Evolutionary conservation across 2,113 vertebrate genomes (phyloP).

Genomic region (Talpa occidentalis): DNA sequence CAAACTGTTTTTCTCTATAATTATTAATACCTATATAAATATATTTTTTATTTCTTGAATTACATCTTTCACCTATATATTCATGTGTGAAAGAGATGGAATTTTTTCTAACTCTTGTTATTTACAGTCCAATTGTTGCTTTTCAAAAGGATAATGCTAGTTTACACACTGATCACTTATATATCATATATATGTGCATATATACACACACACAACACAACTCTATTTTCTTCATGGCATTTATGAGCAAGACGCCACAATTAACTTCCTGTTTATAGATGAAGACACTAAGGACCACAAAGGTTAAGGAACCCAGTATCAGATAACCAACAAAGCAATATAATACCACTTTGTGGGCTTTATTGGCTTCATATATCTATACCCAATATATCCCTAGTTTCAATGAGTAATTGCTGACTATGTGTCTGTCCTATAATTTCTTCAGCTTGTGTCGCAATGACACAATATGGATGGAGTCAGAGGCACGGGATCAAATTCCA

Average conservation of each 20-base stretch:
- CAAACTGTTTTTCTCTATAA: not conserved
- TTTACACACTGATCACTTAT: not conserved
- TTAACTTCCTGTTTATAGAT: conserved; percentile 25
- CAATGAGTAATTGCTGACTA: conserved; percentile 64
- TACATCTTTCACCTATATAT: conserved; percentile 12
- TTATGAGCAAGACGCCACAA: not conserved
- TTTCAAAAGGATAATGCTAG: conserved; percentile 13
- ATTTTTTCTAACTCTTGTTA: not conserved
- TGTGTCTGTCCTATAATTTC: conserved; percentile 27
- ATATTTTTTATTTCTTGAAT: not conserved
- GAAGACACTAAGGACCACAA: not conserved
- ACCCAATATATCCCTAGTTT: not conserved
- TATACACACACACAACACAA: not conserved
- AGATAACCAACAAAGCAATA: conserved; percentile 21
- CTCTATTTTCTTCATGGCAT: not conserved
- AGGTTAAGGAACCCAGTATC: conserved; percentile 11
- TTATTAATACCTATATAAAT: not conserved
- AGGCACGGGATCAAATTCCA: not conserved
- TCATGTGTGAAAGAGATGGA: not conserved
- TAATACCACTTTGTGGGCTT: conserved; percentile 17
- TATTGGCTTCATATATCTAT: not conserved
- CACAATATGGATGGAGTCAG: not conserved
- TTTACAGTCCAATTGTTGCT: not conserved
- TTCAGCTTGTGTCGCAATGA: conserved; percentile 42
- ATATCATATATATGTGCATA: not conserved